These are phyloP conservation scores for Eleutherodactylus coqui DNA, from an alignment of 2,797 vertebrate genomes.

Conservation along the genomic window DNA sequence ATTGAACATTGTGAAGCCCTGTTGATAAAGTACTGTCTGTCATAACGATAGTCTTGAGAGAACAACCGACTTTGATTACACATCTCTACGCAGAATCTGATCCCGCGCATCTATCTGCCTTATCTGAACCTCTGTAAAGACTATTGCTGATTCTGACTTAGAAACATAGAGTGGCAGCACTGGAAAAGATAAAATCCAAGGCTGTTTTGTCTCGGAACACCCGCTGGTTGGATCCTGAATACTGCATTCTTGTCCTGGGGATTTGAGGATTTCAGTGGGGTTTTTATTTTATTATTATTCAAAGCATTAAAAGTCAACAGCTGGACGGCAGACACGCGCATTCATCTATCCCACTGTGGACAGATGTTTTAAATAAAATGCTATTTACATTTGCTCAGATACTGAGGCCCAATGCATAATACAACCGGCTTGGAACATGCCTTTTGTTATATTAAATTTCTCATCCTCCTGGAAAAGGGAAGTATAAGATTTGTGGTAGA, in stretches of 20 bases:
- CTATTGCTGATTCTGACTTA: not conserved
- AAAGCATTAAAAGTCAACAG: conserved; percentile 57
- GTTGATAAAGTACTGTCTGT: not conserved
- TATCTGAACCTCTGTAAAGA: not conserved
- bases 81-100: not conserved
- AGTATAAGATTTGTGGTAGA: conserved; percentile 60
- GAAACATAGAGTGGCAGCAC: not conserved
- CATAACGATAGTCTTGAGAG: not conserved
- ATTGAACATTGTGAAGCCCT: too few species aligned
- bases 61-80: not conserved
- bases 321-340: conserved; percentile 59
- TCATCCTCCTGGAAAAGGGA: conserved; percentile 51
- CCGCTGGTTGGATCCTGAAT: conserved; percentile 61
- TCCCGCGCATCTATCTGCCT: not conserved
- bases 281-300: conserved; percentile 60
- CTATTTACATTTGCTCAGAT: conserved; percentile 62
- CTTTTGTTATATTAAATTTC: conserved; percentile 63
- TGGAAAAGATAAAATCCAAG: conserved; percentile 51
- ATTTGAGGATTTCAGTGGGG: conserved; percentile 51
- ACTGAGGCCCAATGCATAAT: conserved; percentile 55
- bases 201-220: conserved; percentile 33
- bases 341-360: conserved; percentile 59
- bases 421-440: conserved; percentile 33
- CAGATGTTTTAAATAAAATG: conserved; percentile 63
- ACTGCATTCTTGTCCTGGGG: conserved; percentile 52